Evolutionary conservation across 1,140 invertebrate species (phyloP).

Genomic region (Phymorhynchus buccinoides): DNA sequence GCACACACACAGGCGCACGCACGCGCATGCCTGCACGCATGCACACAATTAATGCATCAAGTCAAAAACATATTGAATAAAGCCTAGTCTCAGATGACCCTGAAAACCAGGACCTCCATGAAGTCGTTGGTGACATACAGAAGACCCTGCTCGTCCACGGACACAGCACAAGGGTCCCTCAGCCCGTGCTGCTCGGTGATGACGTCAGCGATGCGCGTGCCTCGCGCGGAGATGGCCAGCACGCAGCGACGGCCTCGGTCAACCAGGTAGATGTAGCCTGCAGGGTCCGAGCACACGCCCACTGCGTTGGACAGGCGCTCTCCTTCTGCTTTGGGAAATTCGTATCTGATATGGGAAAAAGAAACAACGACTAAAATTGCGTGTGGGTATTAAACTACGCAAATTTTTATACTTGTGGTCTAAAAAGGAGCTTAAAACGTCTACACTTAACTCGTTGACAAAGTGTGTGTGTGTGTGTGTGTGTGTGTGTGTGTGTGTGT

Average conservation of each 20-base stretch:
- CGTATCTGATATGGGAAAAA: constrained; percentile 21
- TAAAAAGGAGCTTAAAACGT: too few relatives aligned
- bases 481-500: too few relatives aligned
- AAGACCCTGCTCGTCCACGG: constrained; percentile 19
- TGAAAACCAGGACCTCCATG: constrained; percentile 35
- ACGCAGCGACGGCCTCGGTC: constrained; percentile 23
- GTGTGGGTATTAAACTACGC: too few relatives aligned
- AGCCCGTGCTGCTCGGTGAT: constrained; percentile 29
- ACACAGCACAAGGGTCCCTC: constrained; percentile 30
- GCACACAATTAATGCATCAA: background rate
- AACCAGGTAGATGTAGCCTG: constrained; percentile 27
- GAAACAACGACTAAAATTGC: too few relatives aligned
- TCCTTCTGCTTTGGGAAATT: constrained; percentile 16
- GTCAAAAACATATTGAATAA: too few relatives aligned
- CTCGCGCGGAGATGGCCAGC: constrained; percentile 3
- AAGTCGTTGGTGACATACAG: constrained; percentile 40
- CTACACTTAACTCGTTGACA: too few relatives aligned
- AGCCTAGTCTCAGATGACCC: background rate
- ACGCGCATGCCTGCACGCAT: background rate
- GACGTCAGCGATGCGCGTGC: constrained; percentile 32
- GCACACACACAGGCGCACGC: too few relatives aligned
- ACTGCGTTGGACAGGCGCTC: background rate
- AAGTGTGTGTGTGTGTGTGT: too few relatives aligned
- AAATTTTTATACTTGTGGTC: too few relatives aligned
- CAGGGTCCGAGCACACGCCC: constrained; percentile 30